phyloP scores from a whole-genome alignment of 2,888 invertebrate species.

The Brenthis daphne region DNA sequence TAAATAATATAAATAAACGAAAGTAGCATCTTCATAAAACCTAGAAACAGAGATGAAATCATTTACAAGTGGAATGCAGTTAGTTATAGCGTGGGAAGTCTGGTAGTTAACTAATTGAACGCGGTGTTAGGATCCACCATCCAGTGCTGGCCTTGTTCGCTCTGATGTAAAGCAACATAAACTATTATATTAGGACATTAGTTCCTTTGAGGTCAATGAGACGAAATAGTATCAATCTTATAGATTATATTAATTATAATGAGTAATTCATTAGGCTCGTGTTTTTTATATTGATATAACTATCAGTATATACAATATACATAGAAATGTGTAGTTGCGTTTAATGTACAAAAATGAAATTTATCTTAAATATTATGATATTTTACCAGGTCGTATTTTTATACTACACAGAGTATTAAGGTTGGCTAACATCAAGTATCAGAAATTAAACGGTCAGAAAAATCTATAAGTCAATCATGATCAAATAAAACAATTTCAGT shows the following conservation, averaged over 20 bases:
- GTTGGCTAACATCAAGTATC: too few species aligned
- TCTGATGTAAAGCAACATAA: constrained; percentile 53
- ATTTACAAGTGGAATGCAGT: constrained; percentile 46
- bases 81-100: constrained; percentile 67
- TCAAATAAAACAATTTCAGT: too few species aligned
- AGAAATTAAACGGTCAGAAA: too few species aligned
- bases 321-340: background rate
- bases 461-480: too few species aligned
- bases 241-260: constrained; percentile 6
- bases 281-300: background rate
- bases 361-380: too few species aligned
- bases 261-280: background rate
- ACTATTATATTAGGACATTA: constrained; percentile 33
- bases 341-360: too few species aligned
- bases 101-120: constrained; percentile 71
- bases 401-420: too few species aligned
- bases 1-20: constrained; percentile 7
- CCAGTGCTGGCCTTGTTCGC: constrained; percentile 56
- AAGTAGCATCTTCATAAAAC: constrained; percentile 19
- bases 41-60: constrained; percentile 44
- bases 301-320: background rate
- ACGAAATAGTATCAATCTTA: constrained; percentile 31
- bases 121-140: constrained; percentile 53
- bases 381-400: too few species aligned
- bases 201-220: constrained; percentile 27